A percentile compares a stretch with the other conserved stretches of the same genome.
Evolutionary conservation across 37 sponge, comb jelly and placozoan species (phyloP).

Genomic region (Eunapius fragilis): DNA sequence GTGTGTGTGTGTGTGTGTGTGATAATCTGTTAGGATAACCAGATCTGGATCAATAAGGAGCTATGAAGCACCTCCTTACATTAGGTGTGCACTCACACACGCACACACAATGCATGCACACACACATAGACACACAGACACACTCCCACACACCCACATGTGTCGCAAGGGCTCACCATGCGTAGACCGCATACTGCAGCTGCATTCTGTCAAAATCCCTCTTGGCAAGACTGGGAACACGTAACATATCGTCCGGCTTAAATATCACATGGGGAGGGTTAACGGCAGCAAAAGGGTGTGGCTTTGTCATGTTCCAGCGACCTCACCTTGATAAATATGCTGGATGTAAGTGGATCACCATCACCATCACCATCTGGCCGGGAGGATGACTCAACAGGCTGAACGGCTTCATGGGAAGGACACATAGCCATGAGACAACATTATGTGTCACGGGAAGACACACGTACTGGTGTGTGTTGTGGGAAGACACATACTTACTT

Average conservation of each 20-base stretch:
- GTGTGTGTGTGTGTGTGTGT: no score
- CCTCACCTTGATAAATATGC: background rate
- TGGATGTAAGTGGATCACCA: background rate
- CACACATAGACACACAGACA: background rate
- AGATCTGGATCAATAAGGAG: no score
- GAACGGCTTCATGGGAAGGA: background rate
- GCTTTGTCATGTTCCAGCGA: background rate
- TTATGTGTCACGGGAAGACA: background rate
- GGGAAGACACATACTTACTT: background rate
- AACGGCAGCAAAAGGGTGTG: no score
- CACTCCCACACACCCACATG: background rate
- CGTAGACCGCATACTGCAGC: conserved; percentile 44
- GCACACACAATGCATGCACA: background rate
- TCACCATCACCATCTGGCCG: no score
- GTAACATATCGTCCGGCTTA: conserved; percentile 19
- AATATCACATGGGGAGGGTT: background rate
- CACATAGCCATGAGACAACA: background rate
- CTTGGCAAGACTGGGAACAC: conserved; percentile 29
- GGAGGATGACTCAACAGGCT: no score
- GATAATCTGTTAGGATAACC: no score
- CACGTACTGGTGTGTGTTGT: background rate
- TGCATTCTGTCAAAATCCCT: conserved; percentile 6
- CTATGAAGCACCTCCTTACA: no score
- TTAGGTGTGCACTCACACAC: no score
- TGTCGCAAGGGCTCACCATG: conserved; percentile 50